A percentile compares a stretch with the other conserved stretches of the same genome.
Evolutionary conservation across 2,888 invertebrate genomes (phyloP).

Genomic region (Malthinus flaveolus): DNA sequence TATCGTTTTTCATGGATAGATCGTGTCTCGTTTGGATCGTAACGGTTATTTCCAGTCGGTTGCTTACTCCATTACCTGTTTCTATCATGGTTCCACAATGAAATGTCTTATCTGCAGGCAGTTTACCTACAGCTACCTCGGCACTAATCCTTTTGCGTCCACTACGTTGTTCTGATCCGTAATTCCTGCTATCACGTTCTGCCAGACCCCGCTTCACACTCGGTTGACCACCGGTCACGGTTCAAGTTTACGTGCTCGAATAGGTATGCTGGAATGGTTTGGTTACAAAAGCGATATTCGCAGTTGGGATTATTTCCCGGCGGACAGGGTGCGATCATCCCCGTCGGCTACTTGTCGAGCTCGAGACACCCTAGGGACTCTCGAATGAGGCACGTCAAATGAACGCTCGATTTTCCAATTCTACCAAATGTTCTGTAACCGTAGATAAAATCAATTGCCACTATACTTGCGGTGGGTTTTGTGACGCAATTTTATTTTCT

Average conservation of each 20-base stretch:
- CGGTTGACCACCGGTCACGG: conserved; percentile 44
- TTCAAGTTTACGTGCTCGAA: conserved; percentile 44
- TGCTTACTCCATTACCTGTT: conserved; percentile 49
- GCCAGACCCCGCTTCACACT: conserved; percentile 51
- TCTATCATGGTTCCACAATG: conserved; percentile 46
- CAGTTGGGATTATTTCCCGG: conserved; percentile 32
- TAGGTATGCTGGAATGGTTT: conserved; percentile 41
- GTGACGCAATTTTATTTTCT: conserved; percentile 42
- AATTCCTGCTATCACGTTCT: conserved; percentile 55
- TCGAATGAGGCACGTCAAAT: conserved; percentile 39
- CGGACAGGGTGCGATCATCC: conserved; percentile 31
- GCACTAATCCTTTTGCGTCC: conserved; percentile 51
- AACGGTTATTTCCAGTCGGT: conserved; percentile 39
- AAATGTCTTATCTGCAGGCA: conserved; percentile 46
- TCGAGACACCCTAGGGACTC: conserved; percentile 30
- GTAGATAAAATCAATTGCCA: conserved; percentile 48
- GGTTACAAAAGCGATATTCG: conserved; percentile 32
- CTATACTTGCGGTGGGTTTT: conserved; percentile 39
- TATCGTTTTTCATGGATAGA: conserved; percentile 5
- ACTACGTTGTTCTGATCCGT: conserved; percentile 52
- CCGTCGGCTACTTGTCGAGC: conserved; percentile 34
- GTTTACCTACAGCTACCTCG: conserved; percentile 44
- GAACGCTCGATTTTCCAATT: conserved; percentile 44
- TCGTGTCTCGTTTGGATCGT: conserved; percentile 19
- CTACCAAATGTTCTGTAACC: conserved; percentile 44